Base-by-base conservation (phyloP, 1,140 invertebrate genomes). In the Dendroctonus valens region DNA sequence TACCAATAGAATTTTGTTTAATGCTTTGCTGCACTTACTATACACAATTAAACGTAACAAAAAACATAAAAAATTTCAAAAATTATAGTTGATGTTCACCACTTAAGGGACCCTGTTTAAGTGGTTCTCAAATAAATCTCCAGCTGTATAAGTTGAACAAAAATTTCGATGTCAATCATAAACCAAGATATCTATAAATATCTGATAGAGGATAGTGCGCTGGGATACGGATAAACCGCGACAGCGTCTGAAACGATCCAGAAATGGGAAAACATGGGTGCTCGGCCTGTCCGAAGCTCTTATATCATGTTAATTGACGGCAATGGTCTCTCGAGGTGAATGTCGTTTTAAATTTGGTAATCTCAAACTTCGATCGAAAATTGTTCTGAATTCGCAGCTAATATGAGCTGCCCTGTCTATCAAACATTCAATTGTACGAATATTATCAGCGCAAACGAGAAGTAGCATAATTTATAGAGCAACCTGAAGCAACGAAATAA, bases 201-300 rank as follows among this genome's bases (percentile, higher is more conserved):
- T 57, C 55, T 65, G 62, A 65, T 65, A 12, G 62, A 49, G 49
- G 39, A 14, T 38, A 49, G 37, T 49, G 14, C 41, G 42, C 12
- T 39, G 53, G 15, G 41, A 38, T 54, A 52, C 41, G 52, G 62
- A 65, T 65, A 55, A 57, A 38, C 41, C 53, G 62, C 62, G 62
- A 65, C 62, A 65, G 62, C 62, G 62, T 65, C 62, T 65, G 14
- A 40, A 65, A 39, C 46, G 38, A 65, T 65, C 62, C 62, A 57
- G 53, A 57, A 65, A 53, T 65, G 62, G 62, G 53, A 65, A 46
- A 65, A 65, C 54, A 65, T 50, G 62, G 54, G 62, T 39, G 54
- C 54, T 38, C 14, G 38, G 12, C 37, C 62, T 50, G 62, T 57
- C 62, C 5, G 44, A 65, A 39, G 7, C 54, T 65, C 37, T 65